phyloP scores from a whole-genome alignment of 2,797 vertebrate species.

The Arctocebus calabarensis region DNA sequence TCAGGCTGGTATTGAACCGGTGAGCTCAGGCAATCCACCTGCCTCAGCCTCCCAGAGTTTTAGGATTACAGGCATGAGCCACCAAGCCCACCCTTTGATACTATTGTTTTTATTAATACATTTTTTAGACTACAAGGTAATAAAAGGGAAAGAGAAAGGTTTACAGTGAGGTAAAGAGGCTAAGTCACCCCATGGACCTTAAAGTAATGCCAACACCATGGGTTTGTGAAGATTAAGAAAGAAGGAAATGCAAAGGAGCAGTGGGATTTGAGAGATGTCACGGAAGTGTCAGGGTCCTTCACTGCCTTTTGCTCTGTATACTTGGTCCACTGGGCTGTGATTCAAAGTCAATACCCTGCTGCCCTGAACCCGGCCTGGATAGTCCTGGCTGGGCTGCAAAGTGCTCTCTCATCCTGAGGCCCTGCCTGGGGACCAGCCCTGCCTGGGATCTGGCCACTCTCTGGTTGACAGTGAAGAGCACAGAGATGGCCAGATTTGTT shows the following conservation, averaged over 20 bases:
- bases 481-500: not conserved
- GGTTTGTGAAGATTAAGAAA: not conserved
- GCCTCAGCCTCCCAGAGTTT: too few species aligned
- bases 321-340: rapidly evolving
- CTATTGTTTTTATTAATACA: not conserved
- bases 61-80: too few species aligned
- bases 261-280: too few species aligned
- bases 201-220: not conserved
- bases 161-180: not conserved
- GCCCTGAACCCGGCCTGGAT: not conserved
- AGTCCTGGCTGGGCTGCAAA: not conserved
- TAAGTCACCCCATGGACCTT: rapidly evolving
- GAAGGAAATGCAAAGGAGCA: not conserved
- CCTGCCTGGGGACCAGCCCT: not conserved
- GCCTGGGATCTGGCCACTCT: not conserved
- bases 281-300: rapidly evolving
- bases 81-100: too few species aligned
- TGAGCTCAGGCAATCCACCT: too few species aligned
- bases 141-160: not conserved
- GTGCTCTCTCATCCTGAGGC: too few species aligned
- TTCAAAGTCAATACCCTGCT: rapidly evolving
- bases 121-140: not conserved
- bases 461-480: not conserved
- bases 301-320: rapidly evolving
- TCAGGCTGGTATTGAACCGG: too few species aligned